Percentiles rank a stretch among this genome's conserved stretches.
Evolutionary conservation across 1,140 invertebrate species (phyloP).

Genomic region (Apocrypta bakeri): DNA sequence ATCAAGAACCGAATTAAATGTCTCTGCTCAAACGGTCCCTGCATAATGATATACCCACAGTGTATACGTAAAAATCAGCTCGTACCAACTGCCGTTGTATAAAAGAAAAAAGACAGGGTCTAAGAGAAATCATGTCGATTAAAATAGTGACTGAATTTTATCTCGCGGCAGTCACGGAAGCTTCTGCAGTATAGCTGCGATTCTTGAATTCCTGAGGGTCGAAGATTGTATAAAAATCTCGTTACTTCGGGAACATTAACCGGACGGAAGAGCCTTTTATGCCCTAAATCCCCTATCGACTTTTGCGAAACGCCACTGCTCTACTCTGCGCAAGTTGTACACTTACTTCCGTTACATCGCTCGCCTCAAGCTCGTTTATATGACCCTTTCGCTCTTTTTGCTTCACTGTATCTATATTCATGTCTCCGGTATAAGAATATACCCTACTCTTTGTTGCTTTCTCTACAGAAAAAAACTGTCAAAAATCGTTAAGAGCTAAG

Average conservation of each 20-base stretch:
- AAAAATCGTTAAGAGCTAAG: neutral
- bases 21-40: neutral
- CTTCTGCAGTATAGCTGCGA: neutral
- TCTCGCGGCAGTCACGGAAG: neutral
- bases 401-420: neutral
- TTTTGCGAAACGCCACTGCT: slow-evolving; percentile 5
- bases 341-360: slow-evolving; percentile 51
- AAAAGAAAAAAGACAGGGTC: slow-evolving; percentile 26
- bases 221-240: slow-evolving; percentile 47
- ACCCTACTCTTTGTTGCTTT: neutral
- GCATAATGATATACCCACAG: too few species aligned
- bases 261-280: slow-evolving; percentile 43
- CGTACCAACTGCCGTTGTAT: neutral
- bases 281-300: slow-evolving; percentile 37
- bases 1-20: neutral
- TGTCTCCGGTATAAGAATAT: neutral
- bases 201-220: slow-evolving; percentile 10
- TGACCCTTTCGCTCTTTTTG: neutral
- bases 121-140: slow-evolving; percentile 32
- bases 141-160: slow-evolving; percentile 40
- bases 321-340: neutral
- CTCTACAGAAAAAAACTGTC: too few species aligned
- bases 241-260: slow-evolving; percentile 48
- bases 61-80: neutral
- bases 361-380: neutral